Percentiles rank a stretch among this genome's conserved stretches.
Evolutionary conservation across 2,113 vertebrate species (phyloP).

Genomic region (Odobenus rosmarus): DNA sequence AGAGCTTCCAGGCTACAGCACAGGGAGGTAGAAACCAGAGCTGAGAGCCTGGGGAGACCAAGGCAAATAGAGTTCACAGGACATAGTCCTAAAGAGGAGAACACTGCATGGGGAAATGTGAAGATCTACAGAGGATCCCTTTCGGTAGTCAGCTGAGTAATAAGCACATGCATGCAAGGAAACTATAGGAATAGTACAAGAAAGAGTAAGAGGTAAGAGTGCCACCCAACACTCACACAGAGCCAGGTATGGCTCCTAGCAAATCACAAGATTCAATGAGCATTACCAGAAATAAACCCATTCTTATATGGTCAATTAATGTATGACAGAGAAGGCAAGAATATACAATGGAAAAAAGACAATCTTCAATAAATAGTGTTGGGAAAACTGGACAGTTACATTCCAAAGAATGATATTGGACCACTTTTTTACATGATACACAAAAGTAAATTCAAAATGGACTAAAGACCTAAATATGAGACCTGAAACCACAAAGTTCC

Average conservation of each 20-base stretch:
- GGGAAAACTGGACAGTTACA: not conserved
- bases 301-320: not conserved
- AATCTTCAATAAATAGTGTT: not conserved
- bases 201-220: not conserved
- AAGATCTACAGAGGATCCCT: not conserved
- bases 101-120: not conserved
- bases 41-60: not conserved
- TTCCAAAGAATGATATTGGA: not conserved
- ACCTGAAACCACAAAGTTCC: not conserved
- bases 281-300: not conserved
- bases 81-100: not conserved
- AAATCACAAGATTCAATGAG: not conserved
- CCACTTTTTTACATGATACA: not conserved
- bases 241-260: not conserved
- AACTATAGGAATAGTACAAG: not conserved
- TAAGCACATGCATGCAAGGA: not conserved
- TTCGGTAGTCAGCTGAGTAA: not conserved
- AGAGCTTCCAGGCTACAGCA: not conserved
- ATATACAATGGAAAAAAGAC: not conserved
- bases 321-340: not conserved
- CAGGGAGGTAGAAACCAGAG: not conserved
- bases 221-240: not conserved
- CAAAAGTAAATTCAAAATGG: not conserved
- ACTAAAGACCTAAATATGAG: not conserved
- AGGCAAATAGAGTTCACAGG: not conserved